phyloP scores from a whole-genome alignment of 2,888 invertebrate species.

The Sceliomorpha sp. region DNA sequence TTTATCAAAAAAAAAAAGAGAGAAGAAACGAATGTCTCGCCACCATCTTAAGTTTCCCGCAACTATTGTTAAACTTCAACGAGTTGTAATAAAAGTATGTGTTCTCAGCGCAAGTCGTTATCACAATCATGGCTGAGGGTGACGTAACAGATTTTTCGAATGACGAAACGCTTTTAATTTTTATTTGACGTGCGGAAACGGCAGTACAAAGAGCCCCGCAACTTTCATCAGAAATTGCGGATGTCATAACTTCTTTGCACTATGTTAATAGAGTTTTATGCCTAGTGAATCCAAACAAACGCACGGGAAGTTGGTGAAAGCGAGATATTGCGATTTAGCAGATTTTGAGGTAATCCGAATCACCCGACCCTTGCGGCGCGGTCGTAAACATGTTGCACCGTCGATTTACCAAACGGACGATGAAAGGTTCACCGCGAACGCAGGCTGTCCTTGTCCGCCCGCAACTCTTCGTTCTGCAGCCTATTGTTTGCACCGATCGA shows the following conservation, averaged over 20 bases:
- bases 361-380: constrained; percentile 31
- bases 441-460: no score
- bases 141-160: constrained; percentile 4
- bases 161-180: constrained; percentile 37
- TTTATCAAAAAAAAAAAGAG: no score
- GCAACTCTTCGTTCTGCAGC: no score
- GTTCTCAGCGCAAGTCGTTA: no score
- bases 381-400: constrained; percentile 14
- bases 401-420: constrained; percentile 12
- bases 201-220: constrained; percentile 32
- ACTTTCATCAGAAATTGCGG: constrained; percentile 47
- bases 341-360: constrained; percentile 39
- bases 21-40: no score
- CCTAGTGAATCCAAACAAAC: constrained; percentile 53
- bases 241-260: constrained; percentile 53
- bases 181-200: constrained; percentile 40
- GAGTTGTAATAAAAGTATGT: no score
- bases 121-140: no score
- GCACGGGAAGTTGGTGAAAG: constrained; percentile 57
- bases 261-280: constrained; percentile 52
- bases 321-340: constrained; percentile 47
- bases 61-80: no score
- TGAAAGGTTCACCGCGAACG: no score
- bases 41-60: no score
- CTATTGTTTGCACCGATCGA: no score